phyloP scores from a whole-genome alignment of 2,113 vertebrate species.

The Notechis scutatus region DNA sequence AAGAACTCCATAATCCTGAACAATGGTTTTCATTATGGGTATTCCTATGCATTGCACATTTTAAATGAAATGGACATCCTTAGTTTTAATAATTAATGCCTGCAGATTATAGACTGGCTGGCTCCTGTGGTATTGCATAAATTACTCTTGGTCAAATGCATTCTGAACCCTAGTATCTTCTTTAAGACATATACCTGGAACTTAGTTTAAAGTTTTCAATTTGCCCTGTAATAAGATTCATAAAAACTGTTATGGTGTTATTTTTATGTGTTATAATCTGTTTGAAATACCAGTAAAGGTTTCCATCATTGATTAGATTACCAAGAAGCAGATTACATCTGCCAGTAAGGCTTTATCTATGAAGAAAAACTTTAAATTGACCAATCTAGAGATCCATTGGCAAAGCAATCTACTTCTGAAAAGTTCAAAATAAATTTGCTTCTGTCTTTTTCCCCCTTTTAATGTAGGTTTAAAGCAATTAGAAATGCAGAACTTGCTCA shows the following conservation, averaged over 20 bases:
- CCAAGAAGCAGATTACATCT: background rate
- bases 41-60: background rate
- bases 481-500: background rate
- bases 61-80: background rate
- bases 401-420: background rate
- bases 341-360: background rate
- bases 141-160: background rate
- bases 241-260: background rate
- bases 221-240: background rate
- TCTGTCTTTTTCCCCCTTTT: background rate
- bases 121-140: background rate
- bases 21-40: background rate
- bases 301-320: background rate
- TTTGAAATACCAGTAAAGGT: background rate
- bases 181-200: background rate
- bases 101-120: background rate
- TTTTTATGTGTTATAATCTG: background rate
- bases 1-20: background rate
- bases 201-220: background rate
- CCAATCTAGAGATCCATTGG: background rate
- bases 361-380: background rate
- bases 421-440: background rate
- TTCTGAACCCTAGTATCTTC: background rate
- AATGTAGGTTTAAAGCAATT: background rate
- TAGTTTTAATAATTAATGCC: background rate